Percentiles rank a stretch among this genome's conserved stretches.
Conservation (phyloP, 2,888 invertebrate genomes). For the Lottia scabra region DNA sequence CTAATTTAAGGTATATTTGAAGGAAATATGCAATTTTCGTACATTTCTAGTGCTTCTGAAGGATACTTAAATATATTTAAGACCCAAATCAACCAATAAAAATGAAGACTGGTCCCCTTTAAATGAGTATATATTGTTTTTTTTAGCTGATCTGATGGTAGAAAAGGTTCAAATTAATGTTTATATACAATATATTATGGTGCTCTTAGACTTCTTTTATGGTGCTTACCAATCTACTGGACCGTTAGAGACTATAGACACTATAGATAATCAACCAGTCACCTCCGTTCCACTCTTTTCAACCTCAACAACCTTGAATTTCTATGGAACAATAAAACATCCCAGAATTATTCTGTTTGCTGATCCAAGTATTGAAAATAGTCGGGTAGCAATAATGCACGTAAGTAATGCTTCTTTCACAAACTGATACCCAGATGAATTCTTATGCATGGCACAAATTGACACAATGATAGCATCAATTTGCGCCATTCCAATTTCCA, state of each 20-base stretch:
- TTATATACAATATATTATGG: conserved; percentile 78
- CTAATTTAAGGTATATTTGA: no score
- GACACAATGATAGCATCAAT: no score
- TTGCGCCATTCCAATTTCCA: no score
- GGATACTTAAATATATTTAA: no score
- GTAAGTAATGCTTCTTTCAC: no score
- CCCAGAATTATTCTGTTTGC: conserved; percentile 84
- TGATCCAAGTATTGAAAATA: conserved; percentile 67
- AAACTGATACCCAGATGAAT: no score
- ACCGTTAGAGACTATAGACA: neutral
- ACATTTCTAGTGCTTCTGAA: no score
- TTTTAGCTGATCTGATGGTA: conserved; percentile 78
- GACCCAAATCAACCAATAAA: no score
- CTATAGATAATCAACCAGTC: neutral
- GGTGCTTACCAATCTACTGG: conserved; percentile 71
- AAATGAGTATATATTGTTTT: no score
- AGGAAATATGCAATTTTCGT: no score
- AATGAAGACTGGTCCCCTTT: no score
- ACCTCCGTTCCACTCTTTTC: conserved; percentile 16
- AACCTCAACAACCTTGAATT: conserved; percentile 73
- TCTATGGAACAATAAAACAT: conserved; percentile 81
- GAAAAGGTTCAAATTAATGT: conserved; percentile 81
- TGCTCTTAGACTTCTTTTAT: conserved; percentile 75
- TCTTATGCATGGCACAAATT: no score
- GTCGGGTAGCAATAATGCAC: conserved; percentile 78